Evolutionary conservation across 2,113 vertebrate species (phyloP), one percentile per base, ranked within the genome.

Genomic region (Notothenia coriiceps): DNA sequence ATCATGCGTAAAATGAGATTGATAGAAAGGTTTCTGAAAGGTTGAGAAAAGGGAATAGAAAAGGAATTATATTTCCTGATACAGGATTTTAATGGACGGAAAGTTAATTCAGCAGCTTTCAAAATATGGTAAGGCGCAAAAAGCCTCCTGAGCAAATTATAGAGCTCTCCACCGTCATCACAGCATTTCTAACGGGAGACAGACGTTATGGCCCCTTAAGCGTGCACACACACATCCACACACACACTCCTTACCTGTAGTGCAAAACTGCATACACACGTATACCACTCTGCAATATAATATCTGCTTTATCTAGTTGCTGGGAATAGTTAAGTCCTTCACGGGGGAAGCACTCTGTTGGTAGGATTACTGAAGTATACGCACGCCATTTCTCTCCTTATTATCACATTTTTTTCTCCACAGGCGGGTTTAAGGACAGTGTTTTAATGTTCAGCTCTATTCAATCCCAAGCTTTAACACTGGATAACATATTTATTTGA

Each of bases 1-100:
- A 97, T 98, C 95, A 96, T 97, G 96, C 89, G 66, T 97, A 97
- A 98, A 98, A 98, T 97, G 95, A 96, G 95, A 97, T 96, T 96
- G 96, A 97, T 96, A 95, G 93, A 96, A 96, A 96, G 96, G 95
- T 97, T 96, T 97, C 95, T 95, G 86, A 96, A 96, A 96, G 96
- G 96, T 95, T 96, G 94, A 93, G 94, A 94, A 95, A 95, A 95
- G 93, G 93, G 92, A 94, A 94, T 96, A 94, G 94, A 95, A 95
- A 96, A 94, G 94, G 93, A 94, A 94, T 97, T 96, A 96, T 96
- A 93, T 94, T 92, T 91, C 93, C 94, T 93, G 95, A 97, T 96
- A 95, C 93, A 93, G 95, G 94, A 95, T 96, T 97, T 40, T 97
- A 97, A 97, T 96, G 95, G 96, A 96, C 95, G 95, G 94, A 94